Base-by-base conservation (phyloP, 2,113 vertebrate species). In the Caretta caretta region DNA sequence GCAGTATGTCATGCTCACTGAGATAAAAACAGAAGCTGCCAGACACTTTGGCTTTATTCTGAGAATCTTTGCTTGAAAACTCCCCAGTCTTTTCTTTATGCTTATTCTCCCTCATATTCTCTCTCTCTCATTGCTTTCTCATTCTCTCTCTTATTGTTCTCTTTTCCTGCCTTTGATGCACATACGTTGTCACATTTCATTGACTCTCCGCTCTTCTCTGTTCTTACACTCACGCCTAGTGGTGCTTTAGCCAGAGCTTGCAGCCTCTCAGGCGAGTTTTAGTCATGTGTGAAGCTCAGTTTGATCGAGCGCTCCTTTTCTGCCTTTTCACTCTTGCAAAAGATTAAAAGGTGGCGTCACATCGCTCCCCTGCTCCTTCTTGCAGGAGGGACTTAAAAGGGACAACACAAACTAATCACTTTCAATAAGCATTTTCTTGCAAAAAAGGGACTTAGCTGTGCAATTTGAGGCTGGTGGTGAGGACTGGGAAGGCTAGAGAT, bases 401-500 rank as follows among this genome's bases (percentile, higher is more conserved):
- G 98, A 98, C 98, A 98, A 97, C 97, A 98, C 97, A 98, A 98
- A 98, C 98, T 98, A 98, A 98, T 98, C 98, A 98, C 97, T 98
- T 97, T 81, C 98, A 93, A 96, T 97, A 98, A 98, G 98, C 98
- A 86, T 98, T 98, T 98, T 98, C 96, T 96, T 80, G 95, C 96
- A 82, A 96, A 96, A 80, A 88, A 51, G 84, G 98, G 97, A 98
- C 97, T 98, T 98, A 95, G 97, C 96, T 88, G 97, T 97, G 98
- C 97, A 80, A 97, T 98, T 98, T 96, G 97, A 99, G 97, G 97
- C 98, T 98, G 98, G 98, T 91, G 98, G 98, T 97, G 96, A 98
- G 97, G 98, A 98, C 97, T 98, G 98, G 98, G 98, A 97, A 97
- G 97, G 98, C 97, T 98, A 98, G 99, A 99, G 96, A 99, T 99